Conservation (phyloP, 2,797 vertebrate genomes). For the Gymnothorax javanicus region DNA sequence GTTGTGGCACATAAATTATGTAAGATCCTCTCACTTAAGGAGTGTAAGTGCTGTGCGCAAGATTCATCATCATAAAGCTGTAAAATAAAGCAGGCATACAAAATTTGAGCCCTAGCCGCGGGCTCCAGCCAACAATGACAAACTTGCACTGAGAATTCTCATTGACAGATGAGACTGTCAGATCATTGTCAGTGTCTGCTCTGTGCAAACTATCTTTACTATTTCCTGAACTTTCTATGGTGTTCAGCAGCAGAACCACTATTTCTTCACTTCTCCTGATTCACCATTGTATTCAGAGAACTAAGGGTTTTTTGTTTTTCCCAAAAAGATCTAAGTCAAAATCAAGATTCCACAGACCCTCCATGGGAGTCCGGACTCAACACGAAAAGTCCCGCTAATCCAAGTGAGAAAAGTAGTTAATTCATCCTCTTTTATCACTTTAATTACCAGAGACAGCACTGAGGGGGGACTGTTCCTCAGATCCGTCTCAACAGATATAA, state of each 20-base stretch:
- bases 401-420: neutral
- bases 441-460: slow-evolving; percentile 21
- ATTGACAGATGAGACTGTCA: neutral
- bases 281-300: neutral
- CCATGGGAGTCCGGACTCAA: neutral
- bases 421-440: slow-evolving; percentile 5
- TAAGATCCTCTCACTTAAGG: slow-evolving; percentile 29
- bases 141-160: neutral
- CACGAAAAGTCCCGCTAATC: neutral
- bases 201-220: neutral
- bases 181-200: neutral
- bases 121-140: neutral
- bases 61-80: slow-evolving; percentile 44
- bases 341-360: slow-evolving; percentile 4
- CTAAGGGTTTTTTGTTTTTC: neutral
- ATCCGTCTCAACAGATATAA: neutral
- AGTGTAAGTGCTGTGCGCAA: slow-evolving; percentile 48
- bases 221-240: neutral
- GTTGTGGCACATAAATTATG: neutral
- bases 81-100: slow-evolving; percentile 62
- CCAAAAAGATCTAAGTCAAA: neutral
- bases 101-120: neutral
- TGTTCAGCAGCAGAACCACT: neutral
- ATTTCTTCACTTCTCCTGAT: neutral
- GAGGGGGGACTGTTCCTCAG: neutral